Evolutionary conservation across 2,888 invertebrate genomes (phyloP), one percentile per base, ranked within the genome.

Genomic region (Rhagium mordax): DNA sequence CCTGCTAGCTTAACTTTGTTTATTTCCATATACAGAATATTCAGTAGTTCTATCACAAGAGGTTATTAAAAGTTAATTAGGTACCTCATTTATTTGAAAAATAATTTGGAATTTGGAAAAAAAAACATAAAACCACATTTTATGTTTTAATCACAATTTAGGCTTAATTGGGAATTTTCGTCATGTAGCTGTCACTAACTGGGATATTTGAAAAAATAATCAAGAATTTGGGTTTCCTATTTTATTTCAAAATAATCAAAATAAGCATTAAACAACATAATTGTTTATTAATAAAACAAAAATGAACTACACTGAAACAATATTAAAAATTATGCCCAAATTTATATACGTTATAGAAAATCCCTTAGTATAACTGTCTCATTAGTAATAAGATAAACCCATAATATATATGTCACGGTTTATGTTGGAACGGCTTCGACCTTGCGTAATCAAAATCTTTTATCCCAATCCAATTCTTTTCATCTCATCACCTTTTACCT

Each of bases 401-500:
- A 74, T 65, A 69, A 71, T 41, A 62, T 61, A 47, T 65, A 68
- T 49, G 72, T 64, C 66, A 29, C 29, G 51, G 66, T 71, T 59
- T 49, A 49, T 57, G 47, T 59, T 21, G 51, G 66, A 55, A 74
- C 74, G 59, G 47, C 67, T 64, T 68, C 71, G 48, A 55, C 48
- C 16, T 61, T 72, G 41, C 33, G 68, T 62, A 57, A 68, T 65
- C 61, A 69, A 72, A 74, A 72, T 74, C 72, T 72, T 49, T 41
- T 66, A 61, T 72, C 72, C 73, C 70, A 68, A 51, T 64, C 70
- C 71, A 41, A 7, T 29, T 27, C 24, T 27, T 15, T 33, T 27
- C 60, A 57, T 59, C 62, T 18, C 75, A 64, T 79, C 92, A 92
- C 87, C 92, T 91, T 80, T 91, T 92, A 82, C 91, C 91, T 83